Percentiles rank a stretch among this genome's conserved stretches.
Evolutionary conservation across 2,113 vertebrate species (phyloP).

Genomic region (Ancistrus triradiatus): DNA sequence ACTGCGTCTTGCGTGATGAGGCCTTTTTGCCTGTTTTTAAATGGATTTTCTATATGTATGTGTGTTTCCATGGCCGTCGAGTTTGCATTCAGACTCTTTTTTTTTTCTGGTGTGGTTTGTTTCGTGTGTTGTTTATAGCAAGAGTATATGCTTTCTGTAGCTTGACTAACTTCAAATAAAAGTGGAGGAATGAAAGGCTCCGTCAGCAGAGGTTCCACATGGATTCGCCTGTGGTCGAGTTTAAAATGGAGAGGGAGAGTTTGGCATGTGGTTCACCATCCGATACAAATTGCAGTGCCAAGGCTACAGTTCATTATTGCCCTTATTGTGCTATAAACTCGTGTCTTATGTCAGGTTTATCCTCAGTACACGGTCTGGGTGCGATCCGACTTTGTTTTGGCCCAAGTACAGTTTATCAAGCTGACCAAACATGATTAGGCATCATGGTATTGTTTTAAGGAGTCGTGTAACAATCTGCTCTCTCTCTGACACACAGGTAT

Average conservation of each 20-base stretch:
- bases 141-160: conserved; percentile 64
- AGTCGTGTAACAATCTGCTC: neutral
- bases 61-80: conserved; percentile 28
- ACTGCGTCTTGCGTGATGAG: conserved; percentile 32
- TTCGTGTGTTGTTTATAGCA: conserved; percentile 73
- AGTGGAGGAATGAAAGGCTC: conserved; percentile 64
- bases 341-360: conserved; percentile 28
- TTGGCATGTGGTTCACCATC: conserved; percentile 44
- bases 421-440: too few relatives aligned
- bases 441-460: too few relatives aligned
- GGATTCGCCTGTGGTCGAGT: conserved; percentile 56
- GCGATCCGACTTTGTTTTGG: neutral
- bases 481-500: conserved; percentile 72
- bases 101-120: conserved; percentile 72
- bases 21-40: conserved; percentile 11
- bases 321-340: conserved; percentile 53
- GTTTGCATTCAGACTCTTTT: conserved; percentile 61
- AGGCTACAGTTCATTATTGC: conserved; percentile 27
- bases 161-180: conserved; percentile 69
- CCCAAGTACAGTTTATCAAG: neutral
- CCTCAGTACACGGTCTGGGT: neutral
- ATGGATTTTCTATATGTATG: neutral
- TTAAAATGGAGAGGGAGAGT: conserved; percentile 43
- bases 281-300: conserved; percentile 43
- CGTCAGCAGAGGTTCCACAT: conserved; percentile 62